These are phyloP conservation scores for Neoaliturus tenellus DNA, from an alignment of 2,888 invertebrate species.

Conservation along the genomic window DNA sequence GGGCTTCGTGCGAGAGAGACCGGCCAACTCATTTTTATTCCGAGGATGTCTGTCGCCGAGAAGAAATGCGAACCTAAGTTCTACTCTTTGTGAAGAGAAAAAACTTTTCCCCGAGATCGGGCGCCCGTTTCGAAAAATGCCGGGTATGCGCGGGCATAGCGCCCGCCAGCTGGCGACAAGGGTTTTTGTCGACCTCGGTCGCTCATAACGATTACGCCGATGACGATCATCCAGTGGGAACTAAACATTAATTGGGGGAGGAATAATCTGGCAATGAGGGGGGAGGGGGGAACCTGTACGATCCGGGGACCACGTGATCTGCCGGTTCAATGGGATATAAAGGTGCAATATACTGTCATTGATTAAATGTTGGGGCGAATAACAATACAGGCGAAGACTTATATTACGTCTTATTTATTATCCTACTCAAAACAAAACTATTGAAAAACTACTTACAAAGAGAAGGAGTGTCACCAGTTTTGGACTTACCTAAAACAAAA, in stretches of 20 bases:
- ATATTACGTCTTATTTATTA: too few species aligned
- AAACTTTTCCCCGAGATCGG: constrained; percentile 52
- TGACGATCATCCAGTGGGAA: constrained; percentile 14
- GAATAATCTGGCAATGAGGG: too few species aligned
- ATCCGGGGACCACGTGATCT: too few species aligned
- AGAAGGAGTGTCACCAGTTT: too few species aligned
- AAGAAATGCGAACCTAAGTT: constrained; percentile 57
- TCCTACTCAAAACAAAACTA: too few species aligned
- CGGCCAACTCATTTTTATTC: constrained; percentile 59
- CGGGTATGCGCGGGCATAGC: constrained; percentile 49
- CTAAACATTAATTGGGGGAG: not conserved
- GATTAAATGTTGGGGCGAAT: too few species aligned
- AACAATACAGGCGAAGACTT: too few species aligned
- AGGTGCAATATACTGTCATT: too few species aligned
- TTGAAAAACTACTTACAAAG: too few species aligned
- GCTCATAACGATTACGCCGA: constrained; percentile 36
- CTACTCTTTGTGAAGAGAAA: constrained; percentile 54
- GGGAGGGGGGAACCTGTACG: too few species aligned
- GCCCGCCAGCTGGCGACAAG: constrained; percentile 46
- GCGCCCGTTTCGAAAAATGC: constrained; percentile 55
- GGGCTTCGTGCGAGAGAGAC: constrained; percentile 25
- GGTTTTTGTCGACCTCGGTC: constrained; percentile 32
- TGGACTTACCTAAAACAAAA: too few species aligned
- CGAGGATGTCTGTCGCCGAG: constrained; percentile 56
- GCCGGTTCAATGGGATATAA: too few species aligned